phyloP scores from a whole-genome alignment of 2,797 vertebrate genomes.

The Octomys mimax region DNA sequence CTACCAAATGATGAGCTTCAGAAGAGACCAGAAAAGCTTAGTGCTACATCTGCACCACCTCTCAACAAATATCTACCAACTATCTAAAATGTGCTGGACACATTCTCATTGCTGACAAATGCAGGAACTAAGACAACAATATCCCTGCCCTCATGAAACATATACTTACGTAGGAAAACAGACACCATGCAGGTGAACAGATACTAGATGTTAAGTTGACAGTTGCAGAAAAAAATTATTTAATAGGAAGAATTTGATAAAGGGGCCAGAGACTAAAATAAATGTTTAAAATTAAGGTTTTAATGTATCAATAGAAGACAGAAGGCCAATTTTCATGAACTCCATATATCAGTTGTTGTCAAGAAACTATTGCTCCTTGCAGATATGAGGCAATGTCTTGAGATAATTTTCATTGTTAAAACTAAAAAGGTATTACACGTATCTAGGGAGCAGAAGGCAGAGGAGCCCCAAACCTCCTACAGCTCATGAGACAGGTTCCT shows the following conservation, averaged over 20 bases:
- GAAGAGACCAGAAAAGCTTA: neutral
- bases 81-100: neutral
- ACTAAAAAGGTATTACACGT: neutral
- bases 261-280: neutral
- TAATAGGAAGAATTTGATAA: neutral
- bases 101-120: neutral
- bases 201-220: too few species aligned
- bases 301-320: conserved; percentile 12
- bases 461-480: neutral
- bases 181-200: neutral
- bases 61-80: neutral
- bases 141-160: neutral
- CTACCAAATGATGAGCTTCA: neutral
- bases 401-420: conserved; percentile 26
- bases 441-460: neutral
- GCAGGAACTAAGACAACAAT: neutral
- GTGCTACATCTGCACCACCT: neutral
- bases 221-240: neutral
- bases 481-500: rapidly evolving
- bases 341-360: neutral
- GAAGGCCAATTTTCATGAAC: neutral
- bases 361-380: neutral
- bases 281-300: conserved; percentile 5
- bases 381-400: neutral
- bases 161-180: neutral